Evolutionary conservation across 30 jellyfish, hydroid and myxozoan species (phyloP).

Genomic region (Hydra vulgaris): DNA sequence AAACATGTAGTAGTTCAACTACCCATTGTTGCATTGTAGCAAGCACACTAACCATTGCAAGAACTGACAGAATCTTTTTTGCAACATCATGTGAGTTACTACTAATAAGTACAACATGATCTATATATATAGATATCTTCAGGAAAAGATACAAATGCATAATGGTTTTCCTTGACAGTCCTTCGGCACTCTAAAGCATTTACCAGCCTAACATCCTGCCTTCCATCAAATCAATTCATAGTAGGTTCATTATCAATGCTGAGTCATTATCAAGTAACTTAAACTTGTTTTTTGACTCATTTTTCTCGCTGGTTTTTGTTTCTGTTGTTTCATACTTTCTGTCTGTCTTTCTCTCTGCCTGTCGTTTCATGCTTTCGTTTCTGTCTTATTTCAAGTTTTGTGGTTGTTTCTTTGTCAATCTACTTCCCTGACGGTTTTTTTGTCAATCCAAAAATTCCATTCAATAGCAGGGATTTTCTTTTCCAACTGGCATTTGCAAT

Average conservation of each 20-base stretch:
- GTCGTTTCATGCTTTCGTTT: not conserved
- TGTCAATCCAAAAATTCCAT: not conserved
- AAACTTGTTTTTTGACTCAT: not conserved
- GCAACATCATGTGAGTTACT: not conserved
- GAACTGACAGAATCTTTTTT: not conserved
- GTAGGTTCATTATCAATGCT: not conserved
- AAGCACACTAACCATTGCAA: not conserved
- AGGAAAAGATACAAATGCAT: not conserved
- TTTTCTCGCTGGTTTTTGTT: not conserved
- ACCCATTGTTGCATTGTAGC: too few relatives aligned
- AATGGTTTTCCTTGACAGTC: not conserved
- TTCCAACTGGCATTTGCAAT: not conserved
- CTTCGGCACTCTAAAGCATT: not conserved
- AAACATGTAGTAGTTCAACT: too few relatives aligned
- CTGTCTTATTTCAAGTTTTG: not conserved
- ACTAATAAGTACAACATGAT: not conserved
- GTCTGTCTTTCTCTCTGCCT: not conserved
- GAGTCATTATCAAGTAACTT: not conserved
- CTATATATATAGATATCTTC: not conserved
- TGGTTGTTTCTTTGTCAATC: constrained; percentile 2
- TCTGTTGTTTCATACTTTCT: not conserved
- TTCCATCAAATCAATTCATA: not conserved
- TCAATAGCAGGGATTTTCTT: not conserved
- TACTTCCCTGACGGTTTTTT: not conserved
- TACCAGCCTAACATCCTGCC: not conserved